Evolutionary conservation across 2,113 vertebrate species (phyloP), one percentile per base, ranked within the genome.

Genomic region (Dipodomys ordii): DNA sequence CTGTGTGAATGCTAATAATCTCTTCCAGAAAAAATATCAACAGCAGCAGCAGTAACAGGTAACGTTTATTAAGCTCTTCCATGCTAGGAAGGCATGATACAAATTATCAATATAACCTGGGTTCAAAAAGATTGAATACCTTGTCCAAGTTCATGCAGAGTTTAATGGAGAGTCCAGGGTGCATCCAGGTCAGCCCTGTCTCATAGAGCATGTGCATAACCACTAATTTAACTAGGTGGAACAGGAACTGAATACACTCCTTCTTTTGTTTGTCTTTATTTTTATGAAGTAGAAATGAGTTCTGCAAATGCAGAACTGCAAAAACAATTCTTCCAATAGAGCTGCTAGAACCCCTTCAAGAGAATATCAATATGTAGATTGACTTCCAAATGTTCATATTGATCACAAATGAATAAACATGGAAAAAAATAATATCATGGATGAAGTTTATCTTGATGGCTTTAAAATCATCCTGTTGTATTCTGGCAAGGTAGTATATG

Each of bases 321-420:
- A 39, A 39, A 39, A 39, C 39, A 5, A 39, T 39, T 39, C 39
- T 39, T 39, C 39, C 39, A 39, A 39, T 39, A 39, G 39, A 39
- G 39, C 39, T 39, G 39, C 5, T 39, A 39, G 39, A 39, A 39
- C 39, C 39, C 39, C 39, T 39, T 39, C 39, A 39, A 39, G 39
- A 39, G 4, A 39, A 39, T 39, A 39, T 39, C 39, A 39, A 39
- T 39, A 6, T 39, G 39, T 39, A 39, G 39, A 39, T 39, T 39
- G 39, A 39, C 39, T 39, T 39, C 39, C 39, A 39, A 39, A 39
- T 39, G 39, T 39, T 39, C 39, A 39, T 39, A 39, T 39, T 39
- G 39, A 86, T 94, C 60, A 93, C 72, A 81, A 86, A 81, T 87
- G 78, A 91, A 85, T 91, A 93, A 86, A 94, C 89, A 53, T 73